These are phyloP conservation scores for Pseudochirops corinnae DNA, from an alignment of 2,797 vertebrate species.

Conservation along the genomic window DNA sequence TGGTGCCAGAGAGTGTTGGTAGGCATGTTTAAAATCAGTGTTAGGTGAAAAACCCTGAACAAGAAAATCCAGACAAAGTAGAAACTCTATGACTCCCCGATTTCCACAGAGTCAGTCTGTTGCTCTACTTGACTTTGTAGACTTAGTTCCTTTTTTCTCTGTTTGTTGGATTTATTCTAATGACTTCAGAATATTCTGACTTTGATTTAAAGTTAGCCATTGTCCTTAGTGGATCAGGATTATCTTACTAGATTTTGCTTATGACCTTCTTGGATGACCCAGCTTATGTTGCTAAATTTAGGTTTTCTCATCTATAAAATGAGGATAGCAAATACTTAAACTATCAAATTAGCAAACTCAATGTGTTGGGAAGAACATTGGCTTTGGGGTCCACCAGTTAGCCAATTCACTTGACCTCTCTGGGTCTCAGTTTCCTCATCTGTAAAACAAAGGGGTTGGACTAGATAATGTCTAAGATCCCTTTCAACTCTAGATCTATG, in stretches of 20 bases:
- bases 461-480: background rate
- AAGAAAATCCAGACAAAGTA: background rate
- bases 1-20: background rate
- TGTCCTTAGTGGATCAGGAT: background rate
- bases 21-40: background rate
- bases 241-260: background rate
- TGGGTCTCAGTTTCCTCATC: background rate
- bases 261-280: background rate
- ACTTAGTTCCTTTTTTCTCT: background rate
- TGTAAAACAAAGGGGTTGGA: background rate
- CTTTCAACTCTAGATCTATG: background rate
- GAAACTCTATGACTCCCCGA: background rate
- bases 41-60: background rate
- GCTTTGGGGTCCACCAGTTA: background rate
- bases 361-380: background rate
- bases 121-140: background rate
- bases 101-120: background rate
- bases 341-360: background rate
- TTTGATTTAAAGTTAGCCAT: background rate
- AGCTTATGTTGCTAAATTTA: background rate
- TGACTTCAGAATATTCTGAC: background rate
- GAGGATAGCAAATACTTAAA: background rate
- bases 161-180: background rate
- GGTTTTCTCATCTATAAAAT: background rate
- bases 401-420: background rate